Conservation (phyloP, 1,140 invertebrate genomes). For the Sarcophaga peregrina region DNA sequence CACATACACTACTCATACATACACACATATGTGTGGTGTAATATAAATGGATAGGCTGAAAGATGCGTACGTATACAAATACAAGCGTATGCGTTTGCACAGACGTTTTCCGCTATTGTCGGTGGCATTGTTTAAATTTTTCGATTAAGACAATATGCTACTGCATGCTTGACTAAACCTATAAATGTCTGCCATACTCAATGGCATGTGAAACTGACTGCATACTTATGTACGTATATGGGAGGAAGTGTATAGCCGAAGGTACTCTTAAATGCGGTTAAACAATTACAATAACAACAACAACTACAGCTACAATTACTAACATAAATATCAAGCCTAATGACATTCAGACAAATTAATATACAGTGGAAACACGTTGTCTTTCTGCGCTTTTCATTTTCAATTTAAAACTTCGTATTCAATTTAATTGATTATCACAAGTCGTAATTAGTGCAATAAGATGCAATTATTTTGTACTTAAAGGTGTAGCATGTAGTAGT, state of each 20-base stretch:
- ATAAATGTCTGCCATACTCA: too few species aligned
- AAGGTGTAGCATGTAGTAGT: too few species aligned
- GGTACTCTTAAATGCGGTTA: not conserved
- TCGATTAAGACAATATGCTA: not conserved
- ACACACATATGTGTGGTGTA: too few species aligned
- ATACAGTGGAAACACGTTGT: not conserved
- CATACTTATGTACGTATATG: not conserved
- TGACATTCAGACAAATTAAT: not conserved
- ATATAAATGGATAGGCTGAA: not conserved
- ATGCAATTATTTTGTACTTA: too few species aligned
- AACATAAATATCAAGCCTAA: not conserved
- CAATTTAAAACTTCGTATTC: too few species aligned
- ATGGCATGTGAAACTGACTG: not conserved
- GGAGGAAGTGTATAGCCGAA: not conserved
- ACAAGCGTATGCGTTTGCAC: not conserved
- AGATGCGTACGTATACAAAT: not conserved
- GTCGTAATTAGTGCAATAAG: too few species aligned
- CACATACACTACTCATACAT: not conserved
- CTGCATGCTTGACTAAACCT: too few species aligned
- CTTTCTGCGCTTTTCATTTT: not conserved
- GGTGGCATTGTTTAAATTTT: not conserved
- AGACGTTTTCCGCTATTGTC: not conserved
- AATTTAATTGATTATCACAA: too few species aligned
- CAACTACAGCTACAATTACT: not conserved
- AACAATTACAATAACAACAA: not conserved